phyloP scores from a whole-genome alignment of 2,888 invertebrate genomes.

The Germaria angustata region DNA sequence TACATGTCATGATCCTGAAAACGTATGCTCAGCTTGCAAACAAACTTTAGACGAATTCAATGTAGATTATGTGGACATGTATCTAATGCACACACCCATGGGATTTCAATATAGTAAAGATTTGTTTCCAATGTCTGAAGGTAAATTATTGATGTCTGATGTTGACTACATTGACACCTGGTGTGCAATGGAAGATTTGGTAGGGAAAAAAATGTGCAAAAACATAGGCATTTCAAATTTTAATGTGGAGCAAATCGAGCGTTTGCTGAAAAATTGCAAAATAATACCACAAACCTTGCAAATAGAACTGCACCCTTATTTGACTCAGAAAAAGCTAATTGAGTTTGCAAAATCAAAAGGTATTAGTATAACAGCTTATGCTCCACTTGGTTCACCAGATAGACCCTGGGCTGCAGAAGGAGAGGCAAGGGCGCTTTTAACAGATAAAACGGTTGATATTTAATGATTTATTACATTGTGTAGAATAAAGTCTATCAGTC shows the following conservation, averaged over 20 bases:
- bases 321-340: slow-evolving; percentile 85
- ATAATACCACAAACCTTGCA: slow-evolving; percentile 85
- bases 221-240: slow-evolving; percentile 89
- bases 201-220: slow-evolving; percentile 83
- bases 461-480: neutral
- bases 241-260: slow-evolving; percentile 86
- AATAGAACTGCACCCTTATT: slow-evolving; percentile 89
- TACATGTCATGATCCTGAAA: slow-evolving; percentile 89
- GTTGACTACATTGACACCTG: slow-evolving; percentile 88
- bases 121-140: slow-evolving; percentile 83
- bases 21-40: slow-evolving; percentile 86
- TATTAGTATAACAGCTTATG: slow-evolving; percentile 89
- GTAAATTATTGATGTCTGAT: slow-evolving; percentile 83
- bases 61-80: slow-evolving; percentile 90
- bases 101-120: slow-evolving; percentile 88
- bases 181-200: slow-evolving; percentile 86
- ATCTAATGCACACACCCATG: slow-evolving; percentile 95
- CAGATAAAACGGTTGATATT: slow-evolving; percentile 84
- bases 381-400: slow-evolving; percentile 90
- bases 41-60: slow-evolving; percentile 86
- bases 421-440: slow-evolving; percentile 84
- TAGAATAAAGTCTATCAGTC: neutral
- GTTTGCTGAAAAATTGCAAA: slow-evolving; percentile 83
- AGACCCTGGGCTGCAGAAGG: slow-evolving; percentile 87
- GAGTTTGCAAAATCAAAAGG: slow-evolving; percentile 84